phyloP scores from a whole-genome alignment of 2,888 invertebrate genomes.

The Agonopterix heracliana region DNA sequence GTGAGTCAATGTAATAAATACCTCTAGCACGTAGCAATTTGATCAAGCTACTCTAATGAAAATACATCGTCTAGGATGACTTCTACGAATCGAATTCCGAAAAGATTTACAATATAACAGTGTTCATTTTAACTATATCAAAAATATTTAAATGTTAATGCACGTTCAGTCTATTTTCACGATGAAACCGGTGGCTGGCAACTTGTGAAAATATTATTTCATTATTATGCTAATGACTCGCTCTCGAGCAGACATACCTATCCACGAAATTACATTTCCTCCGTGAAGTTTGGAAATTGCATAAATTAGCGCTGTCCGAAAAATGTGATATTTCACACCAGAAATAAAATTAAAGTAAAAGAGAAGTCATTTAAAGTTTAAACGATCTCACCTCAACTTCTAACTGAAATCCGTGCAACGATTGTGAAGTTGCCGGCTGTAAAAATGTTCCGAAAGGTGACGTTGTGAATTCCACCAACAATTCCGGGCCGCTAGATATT shows the following conservation, averaged over 20 bases:
- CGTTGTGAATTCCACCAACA: slow-evolving; percentile 92
- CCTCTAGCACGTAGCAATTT: slow-evolving; percentile 16
- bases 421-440: slow-evolving; percentile 85
- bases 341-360: background rate
- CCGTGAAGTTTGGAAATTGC: slow-evolving; percentile 18
- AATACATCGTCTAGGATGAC: slow-evolving; percentile 12
- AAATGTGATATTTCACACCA: slow-evolving; percentile 10
- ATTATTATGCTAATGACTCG: slow-evolving; percentile 24
- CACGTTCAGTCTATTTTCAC: no score
- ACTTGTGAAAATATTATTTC: background rate
- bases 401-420: slow-evolving; percentile 91
- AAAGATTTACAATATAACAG: no score
- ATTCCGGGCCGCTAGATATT: slow-evolving; percentile 90
- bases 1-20: slow-evolving; percentile 16
- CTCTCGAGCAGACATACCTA: background rate
- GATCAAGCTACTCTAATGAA: slow-evolving; percentile 25
- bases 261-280: background rate
- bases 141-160: no score
- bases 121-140: no score
- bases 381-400: slow-evolving; percentile 79
- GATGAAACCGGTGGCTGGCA: background rate
- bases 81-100: no score
- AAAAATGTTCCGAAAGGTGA: slow-evolving; percentile 93
- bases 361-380: background rate
- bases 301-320: slow-evolving; percentile 25